A percentile compares a stretch with the other conserved stretches of the same genome.
Evolutionary conservation across 2,113 vertebrate species (phyloP).

Genomic region (Ia io): DNA sequence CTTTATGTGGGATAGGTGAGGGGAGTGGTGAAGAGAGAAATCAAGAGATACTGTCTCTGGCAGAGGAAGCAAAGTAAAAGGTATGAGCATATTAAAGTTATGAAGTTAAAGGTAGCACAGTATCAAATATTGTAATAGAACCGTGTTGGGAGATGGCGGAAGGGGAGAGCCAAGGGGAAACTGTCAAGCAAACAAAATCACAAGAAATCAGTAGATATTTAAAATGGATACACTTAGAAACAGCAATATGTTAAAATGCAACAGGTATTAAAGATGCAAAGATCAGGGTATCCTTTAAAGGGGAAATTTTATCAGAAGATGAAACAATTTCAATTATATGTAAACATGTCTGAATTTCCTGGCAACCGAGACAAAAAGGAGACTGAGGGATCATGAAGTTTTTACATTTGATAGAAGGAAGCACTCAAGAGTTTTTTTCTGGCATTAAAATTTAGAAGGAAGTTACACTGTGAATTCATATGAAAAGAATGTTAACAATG

Average conservation of each 20-base stretch:
- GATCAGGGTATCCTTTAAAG: not conserved
- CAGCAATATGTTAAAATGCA: not conserved
- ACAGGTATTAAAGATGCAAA: not conserved
- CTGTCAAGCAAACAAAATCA: not conserved
- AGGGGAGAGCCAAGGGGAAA: not conserved
- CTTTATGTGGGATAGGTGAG: not conserved
- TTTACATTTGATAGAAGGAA: not conserved
- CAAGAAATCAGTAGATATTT: not conserved
- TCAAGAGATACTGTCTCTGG: not conserved
- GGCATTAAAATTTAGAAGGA: not conserved
- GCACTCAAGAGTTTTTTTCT: not conserved
- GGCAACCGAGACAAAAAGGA: not conserved
- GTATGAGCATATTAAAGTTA: not conserved
- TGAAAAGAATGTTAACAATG: not conserved
- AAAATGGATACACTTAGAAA: not conserved
- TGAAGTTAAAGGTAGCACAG: not conserved
- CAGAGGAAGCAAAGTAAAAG: not conserved
- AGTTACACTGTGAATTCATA: conserved; percentile 5
- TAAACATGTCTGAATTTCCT: conserved; percentile 18
- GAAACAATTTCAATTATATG: not conserved
- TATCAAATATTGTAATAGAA: not conserved
- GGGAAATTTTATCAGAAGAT: conserved; percentile 28
- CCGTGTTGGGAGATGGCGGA: not conserved
- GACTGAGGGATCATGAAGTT: not conserved
- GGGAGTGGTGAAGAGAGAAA: not conserved